Conservation (phyloP, 1,140 invertebrate genomes). For the Aphaenogaster ashmeadi region DNA sequence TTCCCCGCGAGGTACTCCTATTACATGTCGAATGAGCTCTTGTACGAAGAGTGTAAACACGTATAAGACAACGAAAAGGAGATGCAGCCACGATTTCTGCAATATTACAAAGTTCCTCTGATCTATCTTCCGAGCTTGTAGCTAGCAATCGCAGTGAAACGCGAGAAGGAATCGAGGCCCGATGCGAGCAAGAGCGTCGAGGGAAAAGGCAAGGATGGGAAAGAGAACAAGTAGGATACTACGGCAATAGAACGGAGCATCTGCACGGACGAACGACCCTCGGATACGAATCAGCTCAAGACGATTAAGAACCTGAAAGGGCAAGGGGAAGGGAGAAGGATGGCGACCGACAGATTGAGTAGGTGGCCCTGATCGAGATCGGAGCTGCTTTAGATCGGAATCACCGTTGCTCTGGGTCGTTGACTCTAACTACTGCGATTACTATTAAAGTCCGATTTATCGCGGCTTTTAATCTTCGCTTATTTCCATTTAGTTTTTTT, state of each 20-base stretch:
- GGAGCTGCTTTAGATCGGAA: slow-evolving; percentile 60
- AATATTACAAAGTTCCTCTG: slow-evolving; percentile 46
- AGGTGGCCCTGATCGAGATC: slow-evolving; percentile 53
- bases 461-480: background rate
- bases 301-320: slow-evolving; percentile 66
- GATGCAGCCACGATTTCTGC: slow-evolving; percentile 21
- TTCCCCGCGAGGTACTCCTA: background rate
- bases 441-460: background rate
- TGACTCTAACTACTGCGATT: slow-evolving; percentile 34
- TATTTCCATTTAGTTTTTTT: slow-evolving; percentile 11
- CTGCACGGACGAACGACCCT: slow-evolving; percentile 61
- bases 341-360: slow-evolving; percentile 36
- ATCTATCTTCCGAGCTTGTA: slow-evolving; percentile 33
- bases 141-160: slow-evolving; percentile 46
- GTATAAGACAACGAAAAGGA: slow-evolving; percentile 43
- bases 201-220: background rate
- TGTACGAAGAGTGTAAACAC: slow-evolving; percentile 14
- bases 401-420: slow-evolving; percentile 24
- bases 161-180: slow-evolving; percentile 1
- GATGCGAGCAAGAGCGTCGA: background rate
- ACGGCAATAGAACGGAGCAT: slow-evolving; percentile 58
- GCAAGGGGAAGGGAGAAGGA: background rate
- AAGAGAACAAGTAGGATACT: slow-evolving; percentile 36
- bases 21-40: background rate
- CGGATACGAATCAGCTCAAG: slow-evolving; percentile 64